phyloP scores from a whole-genome alignment of 92 coral and sea anemone species.

The Paramuricea clavata region DNA sequence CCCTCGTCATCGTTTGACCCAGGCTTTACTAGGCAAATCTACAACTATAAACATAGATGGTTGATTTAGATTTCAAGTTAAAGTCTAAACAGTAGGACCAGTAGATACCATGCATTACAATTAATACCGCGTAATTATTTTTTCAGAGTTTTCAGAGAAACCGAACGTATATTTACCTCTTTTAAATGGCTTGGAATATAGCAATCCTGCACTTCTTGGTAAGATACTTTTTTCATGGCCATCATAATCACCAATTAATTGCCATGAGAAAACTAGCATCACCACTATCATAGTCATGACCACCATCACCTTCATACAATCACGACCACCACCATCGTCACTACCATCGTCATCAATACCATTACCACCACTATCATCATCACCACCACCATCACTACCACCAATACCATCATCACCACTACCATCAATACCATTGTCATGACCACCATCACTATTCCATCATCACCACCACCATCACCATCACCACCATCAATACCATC shows the following conservation, averaged over 20 bases:
- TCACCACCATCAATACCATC: neutral
- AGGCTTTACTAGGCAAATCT: neutral
- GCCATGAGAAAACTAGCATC: neutral
- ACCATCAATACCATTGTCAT: neutral
- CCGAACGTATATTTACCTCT: conserved; percentile 19
- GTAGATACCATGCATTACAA: no score
- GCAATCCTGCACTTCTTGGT: conserved; percentile 24
- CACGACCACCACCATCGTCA: neutral
- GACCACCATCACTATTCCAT: neutral
- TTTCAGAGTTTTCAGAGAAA: neutral
- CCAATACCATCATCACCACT: neutral
- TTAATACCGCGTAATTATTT: neutral
- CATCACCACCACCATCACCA: neutral
- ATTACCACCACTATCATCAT: neutral
- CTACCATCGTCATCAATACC: neutral
- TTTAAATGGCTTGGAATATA: conserved; percentile 20
- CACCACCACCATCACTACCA: neutral
- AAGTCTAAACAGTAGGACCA: no score
- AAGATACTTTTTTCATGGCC: neutral
- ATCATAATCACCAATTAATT: neutral
- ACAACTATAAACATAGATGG: neutral
- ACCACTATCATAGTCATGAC: neutral
- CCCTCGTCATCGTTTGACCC: no score
- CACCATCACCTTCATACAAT: neutral
- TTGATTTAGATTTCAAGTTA: no score